phyloP scores from a whole-genome alignment of 64 coral and sea anemone genomes.

The Stichodactyla mertensii region DNA sequence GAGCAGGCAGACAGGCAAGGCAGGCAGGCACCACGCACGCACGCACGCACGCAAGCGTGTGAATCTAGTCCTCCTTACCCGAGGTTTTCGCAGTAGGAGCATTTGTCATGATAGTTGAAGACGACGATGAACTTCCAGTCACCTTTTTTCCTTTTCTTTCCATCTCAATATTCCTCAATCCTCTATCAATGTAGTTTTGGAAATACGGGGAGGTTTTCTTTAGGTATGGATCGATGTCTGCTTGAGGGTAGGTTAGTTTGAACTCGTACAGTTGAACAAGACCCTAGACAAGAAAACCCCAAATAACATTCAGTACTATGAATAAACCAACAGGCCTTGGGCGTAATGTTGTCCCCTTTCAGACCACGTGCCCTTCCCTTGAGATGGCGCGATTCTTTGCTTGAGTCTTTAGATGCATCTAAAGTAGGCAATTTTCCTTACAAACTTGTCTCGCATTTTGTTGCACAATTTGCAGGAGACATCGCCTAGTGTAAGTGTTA shows the following conservation, averaged over 20 bases:
- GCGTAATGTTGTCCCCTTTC: too few relatives aligned
- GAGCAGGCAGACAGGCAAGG: too few relatives aligned
- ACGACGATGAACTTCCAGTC: background rate
- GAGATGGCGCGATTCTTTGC: too few relatives aligned
- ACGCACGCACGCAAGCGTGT: too few relatives aligned
- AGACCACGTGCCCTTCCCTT: too few relatives aligned
- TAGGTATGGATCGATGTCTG: constrained; percentile 84
- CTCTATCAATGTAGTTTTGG: constrained; percentile 94
- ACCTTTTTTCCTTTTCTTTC: constrained; percentile 71
- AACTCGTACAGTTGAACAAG: constrained; percentile 84
- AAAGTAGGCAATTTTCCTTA: too few relatives aligned
- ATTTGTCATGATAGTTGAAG: background rate
- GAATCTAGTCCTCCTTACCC: background rate
- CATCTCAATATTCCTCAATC: constrained; percentile 83
- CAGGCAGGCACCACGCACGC: too few relatives aligned
- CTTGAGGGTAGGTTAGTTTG: constrained; percentile 70
- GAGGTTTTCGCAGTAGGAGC: background rate
- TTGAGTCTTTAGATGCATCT: too few relatives aligned
- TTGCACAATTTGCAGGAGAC: too few relatives aligned
- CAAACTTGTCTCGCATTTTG: too few relatives aligned
- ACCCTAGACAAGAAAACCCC: constrained; percentile 41
- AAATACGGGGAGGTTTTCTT: constrained; percentile 87
- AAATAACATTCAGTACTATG: background rate
- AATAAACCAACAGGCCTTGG: too few relatives aligned
- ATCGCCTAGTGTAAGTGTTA: too few relatives aligned